Evolutionary conservation across 1,140 invertebrate species (phyloP).

Genomic region (Macrosteles quadrilineatus): DNA sequence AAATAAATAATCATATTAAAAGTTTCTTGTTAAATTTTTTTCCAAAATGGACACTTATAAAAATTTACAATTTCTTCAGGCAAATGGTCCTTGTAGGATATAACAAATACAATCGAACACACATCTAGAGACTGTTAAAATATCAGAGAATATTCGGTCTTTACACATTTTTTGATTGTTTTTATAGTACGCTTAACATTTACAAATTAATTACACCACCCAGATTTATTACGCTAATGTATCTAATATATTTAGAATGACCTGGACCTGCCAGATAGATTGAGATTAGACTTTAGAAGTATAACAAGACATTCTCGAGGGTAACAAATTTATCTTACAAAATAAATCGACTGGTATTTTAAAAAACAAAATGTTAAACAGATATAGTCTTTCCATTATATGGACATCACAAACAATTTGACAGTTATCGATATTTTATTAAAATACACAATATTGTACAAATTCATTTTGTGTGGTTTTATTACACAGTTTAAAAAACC

Average conservation of each 20-base stretch:
- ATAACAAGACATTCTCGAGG: neutral
- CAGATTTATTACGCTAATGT: constrained; percentile 1
- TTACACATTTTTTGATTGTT: neutral
- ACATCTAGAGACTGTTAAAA: constrained; percentile 16
- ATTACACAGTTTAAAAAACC: too few species aligned
- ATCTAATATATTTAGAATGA: constrained; percentile 7
- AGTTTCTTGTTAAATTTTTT: constrained; percentile 23
- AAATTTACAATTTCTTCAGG: constrained; percentile 26
- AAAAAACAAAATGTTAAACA: neutral
- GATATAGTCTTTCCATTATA: constrained; percentile 5
- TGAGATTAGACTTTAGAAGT: constrained; percentile 2
- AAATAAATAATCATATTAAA: neutral
- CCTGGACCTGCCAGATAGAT: constrained; percentile 11
- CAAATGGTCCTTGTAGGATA: constrained; percentile 21
- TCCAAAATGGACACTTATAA: constrained; percentile 30
- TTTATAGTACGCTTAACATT: neutral
- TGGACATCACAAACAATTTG: neutral
- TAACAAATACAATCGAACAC: constrained; percentile 20
- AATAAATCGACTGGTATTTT: neutral
- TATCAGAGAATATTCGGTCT: neutral
- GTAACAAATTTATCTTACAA: neutral
- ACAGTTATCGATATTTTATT: constrained; percentile 6
- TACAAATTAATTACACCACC: constrained; percentile 9
- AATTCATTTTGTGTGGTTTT: too few species aligned
- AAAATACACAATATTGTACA: neutral